phyloP scores from a whole-genome alignment of 2,113 vertebrate genomes.

The Rhinopithecus roxellana region DNA sequence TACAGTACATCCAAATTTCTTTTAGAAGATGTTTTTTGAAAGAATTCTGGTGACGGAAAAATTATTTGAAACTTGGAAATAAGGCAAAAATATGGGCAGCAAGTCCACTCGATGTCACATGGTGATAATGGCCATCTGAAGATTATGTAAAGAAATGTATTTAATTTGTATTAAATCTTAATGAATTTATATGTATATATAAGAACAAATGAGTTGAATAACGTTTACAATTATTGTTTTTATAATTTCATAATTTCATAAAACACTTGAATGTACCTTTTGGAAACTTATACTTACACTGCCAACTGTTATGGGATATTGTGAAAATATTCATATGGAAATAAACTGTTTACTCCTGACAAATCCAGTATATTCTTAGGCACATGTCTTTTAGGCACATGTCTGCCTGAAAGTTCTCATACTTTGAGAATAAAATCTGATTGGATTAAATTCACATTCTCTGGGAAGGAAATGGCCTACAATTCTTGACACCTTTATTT shows the following conservation, averaged over 20 bases:
- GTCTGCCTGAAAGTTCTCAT: constrained; percentile 15
- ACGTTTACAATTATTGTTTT: background rate
- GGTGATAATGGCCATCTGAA: background rate
- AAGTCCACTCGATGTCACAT: background rate
- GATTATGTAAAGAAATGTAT: background rate
- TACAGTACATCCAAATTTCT: background rate
- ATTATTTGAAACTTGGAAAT: constrained; percentile 37
- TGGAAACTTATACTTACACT: constrained; percentile 19
- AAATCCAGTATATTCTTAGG: background rate
- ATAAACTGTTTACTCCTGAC: background rate
- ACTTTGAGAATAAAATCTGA: constrained; percentile 11
- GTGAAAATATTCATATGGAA: constrained; percentile 8
- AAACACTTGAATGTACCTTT: constrained; percentile 1
- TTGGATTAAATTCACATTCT: constrained; percentile 36
- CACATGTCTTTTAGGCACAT: background rate
- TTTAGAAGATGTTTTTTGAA: constrained; percentile 27
- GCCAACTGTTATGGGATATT: background rate
- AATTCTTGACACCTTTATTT: background rate
- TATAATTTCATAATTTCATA: constrained; percentile 7
- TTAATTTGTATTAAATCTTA: constrained; percentile 30
- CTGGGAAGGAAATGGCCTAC: background rate
- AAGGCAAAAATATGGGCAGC: background rate
- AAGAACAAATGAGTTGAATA: background rate
- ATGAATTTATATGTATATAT: background rate
- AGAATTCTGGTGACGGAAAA: background rate